Conservation (phyloP, 2,888 invertebrate genomes). For the Perdita meconis region DNA sequence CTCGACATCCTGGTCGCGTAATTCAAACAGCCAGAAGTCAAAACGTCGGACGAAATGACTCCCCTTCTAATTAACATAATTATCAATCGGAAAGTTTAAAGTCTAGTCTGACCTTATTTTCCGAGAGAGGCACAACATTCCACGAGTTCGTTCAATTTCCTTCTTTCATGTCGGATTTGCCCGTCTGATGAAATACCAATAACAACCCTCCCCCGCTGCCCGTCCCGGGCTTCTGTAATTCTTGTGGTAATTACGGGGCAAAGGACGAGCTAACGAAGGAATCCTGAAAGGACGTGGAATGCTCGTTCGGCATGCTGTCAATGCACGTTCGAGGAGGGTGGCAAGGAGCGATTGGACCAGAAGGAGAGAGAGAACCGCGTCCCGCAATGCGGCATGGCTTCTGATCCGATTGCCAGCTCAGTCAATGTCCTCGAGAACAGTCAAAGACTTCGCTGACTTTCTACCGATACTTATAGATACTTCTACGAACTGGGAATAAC, state of each 20-base stretch:
- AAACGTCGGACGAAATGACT: no score
- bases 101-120: background rate
- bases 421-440: constrained; percentile 61
- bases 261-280: constrained; percentile 58
- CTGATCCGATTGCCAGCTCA: constrained; percentile 70
- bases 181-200: constrained; percentile 43
- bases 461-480: constrained; percentile 34
- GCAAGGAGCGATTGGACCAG: constrained; percentile 34
- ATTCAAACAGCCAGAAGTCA: background rate
- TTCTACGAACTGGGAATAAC: constrained; percentile 1
- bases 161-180: constrained; percentile 39
- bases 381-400: constrained; percentile 72
- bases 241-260: constrained; percentile 59
- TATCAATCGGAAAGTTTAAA: constrained; percentile 4
- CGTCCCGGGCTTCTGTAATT: constrained; percentile 25
- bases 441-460: constrained; percentile 51
- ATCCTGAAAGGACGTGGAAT: constrained; percentile 57
- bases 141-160: constrained; percentile 12
- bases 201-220: constrained; percentile 36
- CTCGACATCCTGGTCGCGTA: no score
- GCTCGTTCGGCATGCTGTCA: constrained; percentile 36
- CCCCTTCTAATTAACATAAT: no score
- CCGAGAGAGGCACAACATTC: constrained; percentile 10
- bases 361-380: constrained; percentile 42
- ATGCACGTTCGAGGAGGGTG: constrained; percentile 27